Evolutionary conservation across 2,113 vertebrate genomes (phyloP), one percentile per base, ranked within the genome.

Genomic region (Alces alces): DNA sequence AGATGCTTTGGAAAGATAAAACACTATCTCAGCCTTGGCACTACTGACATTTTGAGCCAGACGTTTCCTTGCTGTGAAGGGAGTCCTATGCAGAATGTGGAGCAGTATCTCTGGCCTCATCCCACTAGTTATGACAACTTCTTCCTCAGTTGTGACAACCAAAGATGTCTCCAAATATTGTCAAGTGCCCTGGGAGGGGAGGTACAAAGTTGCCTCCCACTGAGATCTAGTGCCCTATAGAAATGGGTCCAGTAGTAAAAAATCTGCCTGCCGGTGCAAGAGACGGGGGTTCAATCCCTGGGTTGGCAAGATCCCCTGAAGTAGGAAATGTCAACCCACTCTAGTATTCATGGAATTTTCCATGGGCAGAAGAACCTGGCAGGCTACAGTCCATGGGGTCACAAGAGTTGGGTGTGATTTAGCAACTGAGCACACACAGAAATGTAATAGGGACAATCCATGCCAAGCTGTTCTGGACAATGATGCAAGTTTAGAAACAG

Each of bases 251-350:
- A 14, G 36, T 43, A 6, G 23, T 43, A 7, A 76, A 76, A 36
- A 43, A 76, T 76, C 36, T 2, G 6, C 36, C 70, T 76, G 70
- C 36, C 36, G 43, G 12, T 76, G 36, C 12, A 43, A 43, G 70
- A 76, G 11, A 76, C 1, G 0, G 0, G 0, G 70, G 12, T 76
- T 76, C 23, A 43, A 27, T 76, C 70, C 36, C 12, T 7, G 70
- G 36, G 36, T 76, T 43, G 5, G 23, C 6, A 76, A 27, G 70
- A 43, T 14, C 36, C 23, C 11, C 36, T 76, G 23, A 43, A 76
- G 70, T 43, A 76, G 36, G 36, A 43, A 76, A 39, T 43, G 70
- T 23, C 70, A 76, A 76, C 70, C 23, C 23, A 43, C 12, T 76
- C 70, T 43, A 27, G 19, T 76, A 76, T 43, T 76, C n/a, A 70